phyloP scores from a whole-genome alignment of 92 coral and sea anemone species.

The Paragorgia papillata region DNA sequence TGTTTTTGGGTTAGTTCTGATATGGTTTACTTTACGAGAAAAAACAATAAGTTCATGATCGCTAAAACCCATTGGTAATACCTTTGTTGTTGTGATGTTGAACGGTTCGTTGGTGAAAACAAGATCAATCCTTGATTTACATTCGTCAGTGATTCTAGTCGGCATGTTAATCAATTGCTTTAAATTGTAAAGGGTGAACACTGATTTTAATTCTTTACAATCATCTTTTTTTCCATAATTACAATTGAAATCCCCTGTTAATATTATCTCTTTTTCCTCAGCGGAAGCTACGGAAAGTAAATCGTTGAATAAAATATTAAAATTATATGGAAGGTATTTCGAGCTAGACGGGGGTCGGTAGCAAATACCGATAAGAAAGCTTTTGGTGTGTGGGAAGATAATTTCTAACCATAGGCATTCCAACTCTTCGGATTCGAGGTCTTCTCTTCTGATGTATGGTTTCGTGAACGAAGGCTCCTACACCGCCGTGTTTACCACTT shows the following conservation, averaged over 20 bases:
- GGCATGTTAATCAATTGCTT: not conserved
- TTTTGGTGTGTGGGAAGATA: not conserved
- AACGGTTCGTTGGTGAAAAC: not conserved
- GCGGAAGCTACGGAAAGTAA: not conserved
- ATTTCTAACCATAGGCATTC: constrained; percentile 15
- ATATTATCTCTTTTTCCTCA: not conserved
- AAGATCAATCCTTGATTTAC: not conserved
- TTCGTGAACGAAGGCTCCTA: no score
- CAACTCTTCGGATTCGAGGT: not conserved
- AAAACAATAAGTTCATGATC: constrained; percentile 14
- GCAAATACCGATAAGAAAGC: constrained; percentile 2
- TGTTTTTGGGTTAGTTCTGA: no score
- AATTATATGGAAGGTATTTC: not conserved
- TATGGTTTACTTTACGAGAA: constrained; percentile 1
- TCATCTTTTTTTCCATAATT: not conserved
- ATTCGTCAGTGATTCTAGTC: not conserved
- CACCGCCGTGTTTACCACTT: no score
- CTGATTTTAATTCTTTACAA: not conserved
- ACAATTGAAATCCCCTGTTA: constrained; percentile 12
- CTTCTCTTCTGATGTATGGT: not conserved
- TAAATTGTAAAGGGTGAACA: not conserved
- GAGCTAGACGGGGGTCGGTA: constrained; percentile 27
- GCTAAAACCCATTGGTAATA: not conserved
- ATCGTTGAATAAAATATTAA: not conserved
- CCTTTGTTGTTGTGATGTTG: constrained; percentile 3